Conservation (phyloP, 2,113 vertebrate species). For the Albula glossodonta region DNA sequence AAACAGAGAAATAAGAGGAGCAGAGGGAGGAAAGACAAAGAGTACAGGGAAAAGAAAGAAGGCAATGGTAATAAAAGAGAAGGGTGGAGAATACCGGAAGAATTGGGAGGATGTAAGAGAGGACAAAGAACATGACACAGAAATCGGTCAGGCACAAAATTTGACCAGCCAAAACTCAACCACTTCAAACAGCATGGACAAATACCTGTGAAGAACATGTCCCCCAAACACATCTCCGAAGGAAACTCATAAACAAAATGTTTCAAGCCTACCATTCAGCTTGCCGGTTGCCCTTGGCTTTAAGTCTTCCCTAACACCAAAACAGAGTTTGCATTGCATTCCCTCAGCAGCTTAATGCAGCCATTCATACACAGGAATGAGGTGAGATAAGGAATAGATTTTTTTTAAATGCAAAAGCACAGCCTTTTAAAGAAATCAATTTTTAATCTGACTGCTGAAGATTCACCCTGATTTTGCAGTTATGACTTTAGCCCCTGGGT, state of each 20-base stretch:
- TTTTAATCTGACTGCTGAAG: conserved; percentile 17
- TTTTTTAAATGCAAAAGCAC: neutral
- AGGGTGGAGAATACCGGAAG: neutral
- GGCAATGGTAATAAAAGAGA: neutral
- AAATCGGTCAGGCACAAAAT: neutral
- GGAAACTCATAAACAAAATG: neutral
- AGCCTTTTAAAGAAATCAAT: conserved; percentile 17
- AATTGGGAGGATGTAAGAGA: neutral
- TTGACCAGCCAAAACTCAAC: neutral
- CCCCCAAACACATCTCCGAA: neutral
- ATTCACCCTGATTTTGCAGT: neutral
- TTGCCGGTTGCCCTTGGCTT: neutral
- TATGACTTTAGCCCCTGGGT: neutral
- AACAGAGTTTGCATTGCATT: neutral
- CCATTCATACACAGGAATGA: neutral
- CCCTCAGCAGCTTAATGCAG: neutral
- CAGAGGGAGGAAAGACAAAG: neutral
- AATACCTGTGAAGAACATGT: neutral
- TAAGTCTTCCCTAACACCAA: neutral
- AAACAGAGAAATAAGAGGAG: neutral
- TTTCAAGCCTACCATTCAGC: neutral
- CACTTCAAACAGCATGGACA: neutral
- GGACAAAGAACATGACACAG: neutral
- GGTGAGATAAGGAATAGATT: conserved; percentile 3
- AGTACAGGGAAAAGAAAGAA: neutral